A percentile compares a stretch with the other conserved stretches of the same genome.
These are phyloP conservation scores for Megamerina dolium DNA, from an alignment of 2,888 invertebrate genomes.

Conservation along the genomic window DNA sequence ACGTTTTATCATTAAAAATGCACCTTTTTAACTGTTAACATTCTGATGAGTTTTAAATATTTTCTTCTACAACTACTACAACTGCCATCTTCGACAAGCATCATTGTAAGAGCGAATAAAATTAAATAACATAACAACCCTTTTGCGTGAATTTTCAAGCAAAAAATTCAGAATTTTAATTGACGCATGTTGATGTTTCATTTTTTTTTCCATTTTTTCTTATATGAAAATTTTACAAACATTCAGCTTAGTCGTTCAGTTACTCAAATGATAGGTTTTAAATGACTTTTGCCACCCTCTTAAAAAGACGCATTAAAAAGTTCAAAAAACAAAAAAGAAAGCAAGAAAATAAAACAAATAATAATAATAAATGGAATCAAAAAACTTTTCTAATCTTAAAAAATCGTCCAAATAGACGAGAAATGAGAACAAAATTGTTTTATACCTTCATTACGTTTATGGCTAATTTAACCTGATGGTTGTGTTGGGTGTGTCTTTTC, in stretches of 20 bases:
- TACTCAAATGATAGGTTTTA: constrained; percentile 2
- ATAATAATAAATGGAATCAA: constrained; percentile 5
- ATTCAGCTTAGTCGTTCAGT: no score
- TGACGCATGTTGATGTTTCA: constrained; percentile 24
- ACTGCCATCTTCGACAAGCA: constrained; percentile 2
- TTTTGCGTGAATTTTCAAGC: constrained; percentile 8
- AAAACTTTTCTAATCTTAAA: constrained; percentile 1
- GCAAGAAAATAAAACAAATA: constrained; percentile 18
- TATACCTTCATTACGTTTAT: constrained; percentile 42
- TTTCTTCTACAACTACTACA: not conserved
- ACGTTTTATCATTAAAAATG: constrained; percentile 17
- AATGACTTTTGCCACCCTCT: constrained; percentile 14
- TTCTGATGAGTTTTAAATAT: not conserved
- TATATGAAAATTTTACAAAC: no score
- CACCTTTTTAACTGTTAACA: constrained; percentile 15
- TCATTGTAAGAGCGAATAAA: constrained; percentile 5
- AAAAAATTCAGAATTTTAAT: constrained; percentile 20
- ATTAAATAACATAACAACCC: constrained; percentile 21
- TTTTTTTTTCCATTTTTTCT: no score
- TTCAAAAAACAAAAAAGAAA: constrained; percentile 7
- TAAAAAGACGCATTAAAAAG: not conserved
- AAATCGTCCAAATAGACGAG: not conserved
- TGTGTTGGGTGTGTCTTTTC: no score
- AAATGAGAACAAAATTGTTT: constrained; percentile 14
- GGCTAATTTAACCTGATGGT: constrained; percentile 42